These are phyloP conservation scores for Ianthella basta DNA, from an alignment of 37 sponge, comb jelly and placozoan species.

Conservation along the genomic window DNA sequence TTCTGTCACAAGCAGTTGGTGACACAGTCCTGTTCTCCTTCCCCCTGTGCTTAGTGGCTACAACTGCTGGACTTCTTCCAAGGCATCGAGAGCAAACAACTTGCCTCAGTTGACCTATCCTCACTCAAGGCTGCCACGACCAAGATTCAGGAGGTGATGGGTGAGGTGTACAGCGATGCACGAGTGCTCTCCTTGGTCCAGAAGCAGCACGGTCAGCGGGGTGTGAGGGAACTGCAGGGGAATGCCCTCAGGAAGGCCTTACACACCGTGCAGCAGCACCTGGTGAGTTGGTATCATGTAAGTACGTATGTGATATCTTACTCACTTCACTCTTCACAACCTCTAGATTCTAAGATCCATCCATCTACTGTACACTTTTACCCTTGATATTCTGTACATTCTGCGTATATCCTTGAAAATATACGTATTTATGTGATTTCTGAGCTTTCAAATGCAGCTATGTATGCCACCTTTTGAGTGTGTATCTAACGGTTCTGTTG, in stretches of 20 bases:
- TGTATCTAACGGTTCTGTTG: neutral
- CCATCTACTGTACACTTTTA: too few species aligned
- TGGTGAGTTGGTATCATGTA: constrained; percentile 31
- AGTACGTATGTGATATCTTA: too few species aligned
- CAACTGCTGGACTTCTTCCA: constrained; percentile 51
- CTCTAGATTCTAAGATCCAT: too few species aligned
- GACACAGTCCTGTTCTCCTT: neutral
- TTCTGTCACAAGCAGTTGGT: too few species aligned
- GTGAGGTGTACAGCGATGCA: constrained; percentile 53
- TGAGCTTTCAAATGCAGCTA: neutral
- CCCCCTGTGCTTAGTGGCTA: constrained; percentile 53
- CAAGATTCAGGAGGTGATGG: constrained; percentile 49
- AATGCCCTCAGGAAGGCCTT: constrained; percentile 46
- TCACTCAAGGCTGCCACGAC: constrained; percentile 53
- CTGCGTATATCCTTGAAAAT: too few species aligned
- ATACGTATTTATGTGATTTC: too few species aligned
- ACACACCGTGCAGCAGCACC: neutral
- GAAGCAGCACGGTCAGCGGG: constrained; percentile 70
- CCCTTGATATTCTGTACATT: too few species aligned
- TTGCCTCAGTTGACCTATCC: constrained; percentile 14
- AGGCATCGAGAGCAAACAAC: neutral
- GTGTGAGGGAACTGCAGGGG: constrained; percentile 80
- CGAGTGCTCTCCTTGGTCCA: constrained; percentile 56
- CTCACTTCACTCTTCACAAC: too few species aligned
- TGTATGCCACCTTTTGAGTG: neutral